Evolutionary conservation across 2,888 invertebrate species (phyloP), one percentile per base, ranked within the genome.

Genomic region (Podabrus alpinus): DNA sequence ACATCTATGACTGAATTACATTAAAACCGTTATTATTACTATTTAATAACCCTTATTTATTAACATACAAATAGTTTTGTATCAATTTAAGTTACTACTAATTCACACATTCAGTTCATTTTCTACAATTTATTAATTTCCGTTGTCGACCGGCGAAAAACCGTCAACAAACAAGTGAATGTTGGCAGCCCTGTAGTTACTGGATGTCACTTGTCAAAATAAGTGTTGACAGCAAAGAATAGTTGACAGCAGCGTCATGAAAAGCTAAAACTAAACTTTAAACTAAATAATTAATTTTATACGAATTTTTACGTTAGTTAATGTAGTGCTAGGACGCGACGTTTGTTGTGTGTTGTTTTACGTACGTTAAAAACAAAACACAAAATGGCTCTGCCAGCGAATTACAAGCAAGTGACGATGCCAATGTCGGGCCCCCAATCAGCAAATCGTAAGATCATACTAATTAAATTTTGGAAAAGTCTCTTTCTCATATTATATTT

Each of bases 371-470:
- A 69, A 61, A 3, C 61, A 21, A 15, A 7, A 19, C 13, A 3
- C 16, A 86, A 82, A 78, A 96, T 96, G 95, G 93, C 95, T 81
- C 89, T 95, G 79, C 95, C 95, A 74, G 90, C 91, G 81, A 95
- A 94, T 87, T 96, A 95, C 86, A 95, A 95, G 87, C 95, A 95
- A 90, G 92, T 94, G 82, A 93, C 95, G 72, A 91, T 94, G 87
- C 91, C 93, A 82, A 92, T 94, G 87, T 91, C 94, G 79, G 91
- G 91, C 83, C 91, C 92, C 62, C 92, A 92, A 82, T 90, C 89
- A 84, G 89, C 93, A 84, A 93, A 92, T 88, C 94, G 93, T 94
- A 91, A 92, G 93, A 85, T 70, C 59, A 62, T 29, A 29, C 70
- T 69, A 73, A 70, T 76, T 9, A 68, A 62, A 19, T 62, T 17